Conservation (phyloP, 2,113 vertebrate species). For the Esox niger region DNA sequence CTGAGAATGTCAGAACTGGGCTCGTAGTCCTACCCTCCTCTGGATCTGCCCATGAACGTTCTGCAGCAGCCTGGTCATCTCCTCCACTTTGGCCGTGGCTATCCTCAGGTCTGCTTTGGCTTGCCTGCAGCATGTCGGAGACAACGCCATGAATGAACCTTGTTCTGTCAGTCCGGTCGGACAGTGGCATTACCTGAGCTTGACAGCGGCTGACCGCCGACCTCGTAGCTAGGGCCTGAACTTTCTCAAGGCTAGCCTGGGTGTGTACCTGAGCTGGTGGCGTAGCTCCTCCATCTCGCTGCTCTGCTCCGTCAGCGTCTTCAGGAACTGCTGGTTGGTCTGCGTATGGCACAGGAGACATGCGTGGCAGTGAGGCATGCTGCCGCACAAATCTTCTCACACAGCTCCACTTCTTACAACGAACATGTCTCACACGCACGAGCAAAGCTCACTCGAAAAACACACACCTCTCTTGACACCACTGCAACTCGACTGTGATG, state of each 20-base stretch:
- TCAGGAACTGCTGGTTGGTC: slow-evolving; percentile 86
- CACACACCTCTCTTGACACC: not conserved
- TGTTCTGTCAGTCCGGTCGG: no score
- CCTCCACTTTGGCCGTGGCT: slow-evolving; percentile 79
- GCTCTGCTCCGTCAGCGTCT: slow-evolving; percentile 81
- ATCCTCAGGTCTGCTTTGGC: slow-evolving; percentile 79
- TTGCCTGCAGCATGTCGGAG: slow-evolving; percentile 65
- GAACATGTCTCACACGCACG: not conserved
- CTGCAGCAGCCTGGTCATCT: slow-evolving; percentile 79
- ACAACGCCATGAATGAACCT: not conserved
- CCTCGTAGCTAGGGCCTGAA: no score
- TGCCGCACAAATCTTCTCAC: slow-evolving; percentile 3
- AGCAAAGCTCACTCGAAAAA: slow-evolving; percentile 1
- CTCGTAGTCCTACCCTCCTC: slow-evolving; percentile 78
- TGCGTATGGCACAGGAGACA: slow-evolving; percentile 73
- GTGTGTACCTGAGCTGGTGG: slow-evolving; percentile 81
- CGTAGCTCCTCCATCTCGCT: slow-evolving; percentile 79
- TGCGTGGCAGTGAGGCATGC: slow-evolving; percentile 52
- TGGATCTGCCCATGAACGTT: slow-evolving; percentile 78
- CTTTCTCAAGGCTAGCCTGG: no score
- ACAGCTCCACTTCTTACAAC: slow-evolving; percentile 1
- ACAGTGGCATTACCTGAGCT: not conserved
- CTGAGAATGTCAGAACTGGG: not conserved
- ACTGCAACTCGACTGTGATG: not conserved
- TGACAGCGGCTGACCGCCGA: not conserved